Conservation (phyloP, 2,113 vertebrate species). For the Tyrannus savana region DNA sequence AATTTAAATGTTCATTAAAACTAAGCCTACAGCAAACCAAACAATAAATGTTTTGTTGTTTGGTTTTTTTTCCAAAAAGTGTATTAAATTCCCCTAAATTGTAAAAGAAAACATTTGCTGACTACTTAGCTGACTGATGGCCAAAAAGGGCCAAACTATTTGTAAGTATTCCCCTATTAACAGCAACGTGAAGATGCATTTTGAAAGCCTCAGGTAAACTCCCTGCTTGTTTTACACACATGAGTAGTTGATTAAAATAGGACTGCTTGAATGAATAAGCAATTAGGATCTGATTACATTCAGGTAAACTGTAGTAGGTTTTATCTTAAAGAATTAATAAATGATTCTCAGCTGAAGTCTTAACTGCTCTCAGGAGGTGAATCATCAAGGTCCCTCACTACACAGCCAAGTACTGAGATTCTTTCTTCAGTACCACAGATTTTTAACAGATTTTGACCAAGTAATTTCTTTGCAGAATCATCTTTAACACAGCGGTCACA, state of each 20-base stretch:
- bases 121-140: not conserved
- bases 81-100: not conserved
- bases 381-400: not conserved
- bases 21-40: not conserved
- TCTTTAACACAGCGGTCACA: not conserved
- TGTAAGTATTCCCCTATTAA: not conserved
- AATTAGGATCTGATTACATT: constrained; percentile 60
- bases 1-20: not conserved
- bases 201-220: constrained; percentile 49
- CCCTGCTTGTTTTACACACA: constrained; percentile 52
- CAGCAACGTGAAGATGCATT: not conserved
- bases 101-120: not conserved
- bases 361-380: constrained; percentile 22
- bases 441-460: constrained; percentile 18
- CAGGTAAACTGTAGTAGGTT: constrained; percentile 36
- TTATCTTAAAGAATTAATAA: constrained; percentile 41
- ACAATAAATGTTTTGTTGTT: not conserved
- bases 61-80: not conserved
- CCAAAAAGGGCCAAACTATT: not conserved
- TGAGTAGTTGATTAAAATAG: constrained; percentile 51
- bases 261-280: constrained; percentile 61
- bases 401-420: not conserved
- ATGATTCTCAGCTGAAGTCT: constrained; percentile 6
- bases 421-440: not conserved
- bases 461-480: constrained; percentile 7